These are phyloP conservation scores for Oplegnathus fasciatus DNA, from an alignment of 2,113 vertebrate genomes.

Conservation along the genomic window DNA sequence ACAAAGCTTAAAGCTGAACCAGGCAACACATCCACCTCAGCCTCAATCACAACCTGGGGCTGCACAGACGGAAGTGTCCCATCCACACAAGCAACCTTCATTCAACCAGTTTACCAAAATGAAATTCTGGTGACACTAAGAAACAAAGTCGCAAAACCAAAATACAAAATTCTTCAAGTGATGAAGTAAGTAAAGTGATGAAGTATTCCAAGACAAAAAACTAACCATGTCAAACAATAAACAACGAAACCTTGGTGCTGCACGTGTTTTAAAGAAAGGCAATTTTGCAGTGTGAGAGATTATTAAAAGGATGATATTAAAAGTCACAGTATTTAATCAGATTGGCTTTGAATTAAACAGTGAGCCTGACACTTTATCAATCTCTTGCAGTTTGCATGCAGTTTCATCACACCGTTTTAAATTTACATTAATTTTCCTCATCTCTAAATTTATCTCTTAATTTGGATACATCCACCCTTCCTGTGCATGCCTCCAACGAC, in stretches of 20 bases:
- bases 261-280: not conserved
- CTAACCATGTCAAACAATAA: not conserved
- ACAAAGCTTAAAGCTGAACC: not conserved
- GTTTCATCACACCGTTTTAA: constrained; percentile 18
- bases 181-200: not conserved
- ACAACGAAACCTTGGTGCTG: not conserved
- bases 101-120: not conserved
- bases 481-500: not conserved
- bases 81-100: not conserved
- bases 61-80: not conserved
- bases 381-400: constrained; percentile 26
- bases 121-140: not conserved
- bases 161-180: not conserved
- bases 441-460: not conserved
- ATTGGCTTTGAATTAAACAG: constrained; percentile 29
- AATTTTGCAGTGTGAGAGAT: not conserved
- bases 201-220: not conserved
- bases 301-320: constrained; percentile 9
- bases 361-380: constrained; percentile 17
- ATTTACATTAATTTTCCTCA: constrained; percentile 13
- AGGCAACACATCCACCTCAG: constrained; percentile 8
- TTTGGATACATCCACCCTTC: constrained; percentile 3
- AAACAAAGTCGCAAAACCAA: not conserved
- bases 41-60: not conserved
- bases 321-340: constrained; percentile 21